Evolutionary conservation across 2,797 vertebrate genomes (phyloP).

Genomic region (Poecilia gillii): DNA sequence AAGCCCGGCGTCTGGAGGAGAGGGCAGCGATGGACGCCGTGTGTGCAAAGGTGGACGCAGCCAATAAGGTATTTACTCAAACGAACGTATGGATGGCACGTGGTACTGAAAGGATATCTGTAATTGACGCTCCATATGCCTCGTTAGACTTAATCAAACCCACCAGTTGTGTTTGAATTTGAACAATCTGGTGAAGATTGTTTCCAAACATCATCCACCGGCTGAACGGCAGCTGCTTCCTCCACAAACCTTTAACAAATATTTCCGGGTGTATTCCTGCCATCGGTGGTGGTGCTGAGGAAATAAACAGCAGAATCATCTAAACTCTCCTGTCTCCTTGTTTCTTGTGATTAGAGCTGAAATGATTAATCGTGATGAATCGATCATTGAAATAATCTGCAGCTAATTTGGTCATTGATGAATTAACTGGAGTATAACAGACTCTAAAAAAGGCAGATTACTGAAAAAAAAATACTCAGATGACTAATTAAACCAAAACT

Average conservation of each 20-base stretch:
- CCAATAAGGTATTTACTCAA: slow-evolving; percentile 87
- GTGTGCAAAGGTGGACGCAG: slow-evolving; percentile 93
- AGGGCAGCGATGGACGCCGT: slow-evolving; percentile 93
- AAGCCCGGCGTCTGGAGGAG: slow-evolving; percentile 91
- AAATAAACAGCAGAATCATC: background rate
- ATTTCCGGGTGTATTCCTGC: background rate
- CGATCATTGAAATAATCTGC: background rate
- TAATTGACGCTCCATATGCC: slow-evolving; percentile 48
- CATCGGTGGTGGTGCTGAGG: background rate
- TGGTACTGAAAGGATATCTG: background rate
- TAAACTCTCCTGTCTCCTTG: too few species aligned
- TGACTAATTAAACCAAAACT: background rate
- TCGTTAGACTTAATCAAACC: slow-evolving; percentile 56
- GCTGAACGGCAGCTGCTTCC: slow-evolving; percentile 6
- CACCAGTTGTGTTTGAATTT: background rate
- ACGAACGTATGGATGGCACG: background rate
- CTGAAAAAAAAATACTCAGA: background rate
- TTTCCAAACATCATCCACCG: background rate
- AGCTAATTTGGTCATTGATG: background rate
- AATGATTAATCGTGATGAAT: background rate
- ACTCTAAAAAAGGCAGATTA: background rate
- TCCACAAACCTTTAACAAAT: slow-evolving; percentile 12
- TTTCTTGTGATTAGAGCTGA: background rate
- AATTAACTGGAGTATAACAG: background rate
- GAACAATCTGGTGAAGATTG: slow-evolving; percentile 13